Conservation (phyloP, 2,797 vertebrate genomes). For the Sitta carolinensis region DNA sequence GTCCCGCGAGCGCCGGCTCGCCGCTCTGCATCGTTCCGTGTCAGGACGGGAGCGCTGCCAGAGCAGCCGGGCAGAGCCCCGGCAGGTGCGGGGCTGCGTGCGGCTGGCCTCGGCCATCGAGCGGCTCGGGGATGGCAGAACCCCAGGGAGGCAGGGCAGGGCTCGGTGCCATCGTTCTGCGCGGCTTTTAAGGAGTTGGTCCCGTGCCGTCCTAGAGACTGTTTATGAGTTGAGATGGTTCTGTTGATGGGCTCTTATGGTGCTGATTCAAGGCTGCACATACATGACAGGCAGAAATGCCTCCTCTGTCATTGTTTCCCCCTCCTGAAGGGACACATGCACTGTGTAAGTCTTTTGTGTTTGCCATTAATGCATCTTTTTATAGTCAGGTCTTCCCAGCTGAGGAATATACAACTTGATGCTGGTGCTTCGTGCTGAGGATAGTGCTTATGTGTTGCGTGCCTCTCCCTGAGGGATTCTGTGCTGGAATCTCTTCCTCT, state of each 20-base stretch:
- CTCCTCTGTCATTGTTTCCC: background rate
- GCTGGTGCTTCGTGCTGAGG: background rate
- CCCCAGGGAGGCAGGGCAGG: background rate
- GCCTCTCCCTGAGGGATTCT: background rate
- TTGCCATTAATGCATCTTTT: background rate
- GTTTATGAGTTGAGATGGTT: background rate
- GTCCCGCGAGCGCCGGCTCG: background rate
- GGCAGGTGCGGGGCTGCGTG: background rate
- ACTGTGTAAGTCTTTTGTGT: background rate
- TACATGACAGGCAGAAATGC: fast-evolving
- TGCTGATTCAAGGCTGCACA: background rate
- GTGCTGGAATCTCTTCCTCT: background rate
- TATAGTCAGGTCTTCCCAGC: fast-evolving
- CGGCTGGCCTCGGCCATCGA: fast-evolving
- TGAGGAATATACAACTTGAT: background rate
- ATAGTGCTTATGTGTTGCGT: background rate
- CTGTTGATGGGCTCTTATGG: background rate
- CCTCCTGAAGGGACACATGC: background rate
- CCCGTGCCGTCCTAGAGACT: background rate
- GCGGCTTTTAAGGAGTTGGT: fast-evolving
- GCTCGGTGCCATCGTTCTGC: fast-evolving
- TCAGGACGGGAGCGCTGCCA: background rate
- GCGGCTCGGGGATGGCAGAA: fast-evolving
- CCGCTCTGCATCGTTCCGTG: background rate
- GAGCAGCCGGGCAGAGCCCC: too few species aligned